phyloP scores from a whole-genome alignment of 2,888 invertebrate genomes.

The Linyphia triangularis region DNA sequence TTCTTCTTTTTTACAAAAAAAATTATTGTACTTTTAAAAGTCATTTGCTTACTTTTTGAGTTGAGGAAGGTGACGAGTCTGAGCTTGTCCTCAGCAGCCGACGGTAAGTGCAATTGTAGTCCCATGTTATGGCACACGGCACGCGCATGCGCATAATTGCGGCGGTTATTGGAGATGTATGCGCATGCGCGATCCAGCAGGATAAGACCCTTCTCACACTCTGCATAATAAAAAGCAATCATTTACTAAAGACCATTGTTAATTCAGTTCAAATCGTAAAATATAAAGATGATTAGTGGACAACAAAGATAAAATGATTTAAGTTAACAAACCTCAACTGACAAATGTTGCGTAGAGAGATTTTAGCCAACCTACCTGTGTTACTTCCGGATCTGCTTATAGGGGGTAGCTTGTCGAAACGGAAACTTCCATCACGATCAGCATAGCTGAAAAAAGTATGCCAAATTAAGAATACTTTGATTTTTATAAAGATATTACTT shows the following conservation, averaged over 20 bases:
- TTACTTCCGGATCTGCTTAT: not conserved
- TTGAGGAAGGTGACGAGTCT: slow-evolving; percentile 7
- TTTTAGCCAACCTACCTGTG: not conserved
- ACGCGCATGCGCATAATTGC: slow-evolving; percentile 23
- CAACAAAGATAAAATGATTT: not conserved
- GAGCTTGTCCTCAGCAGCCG: slow-evolving; percentile 8
- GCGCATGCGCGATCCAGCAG: slow-evolving; percentile 47
- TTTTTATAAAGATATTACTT: too few species aligned
- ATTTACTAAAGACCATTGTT: too few species aligned
- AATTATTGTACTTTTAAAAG: not conserved
- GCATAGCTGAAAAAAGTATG: slow-evolving; percentile 57
- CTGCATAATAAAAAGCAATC: slow-evolving; percentile 20
- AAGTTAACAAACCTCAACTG: not conserved
- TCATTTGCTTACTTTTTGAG: slow-evolving; percentile 28
- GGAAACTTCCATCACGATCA: slow-evolving; percentile 65
- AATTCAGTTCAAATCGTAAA: too few species aligned
- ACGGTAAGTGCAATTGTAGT: slow-evolving; percentile 22
- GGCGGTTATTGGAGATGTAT: slow-evolving; percentile 43
- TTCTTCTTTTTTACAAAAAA: not conserved
- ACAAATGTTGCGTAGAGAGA: too few species aligned
- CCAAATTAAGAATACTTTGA: too few species aligned
- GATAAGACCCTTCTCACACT: slow-evolving; percentile 54
- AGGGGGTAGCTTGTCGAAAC: slow-evolving; percentile 57
- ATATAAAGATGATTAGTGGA: not conserved
- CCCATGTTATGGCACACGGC: slow-evolving; percentile 55